These are phyloP conservation scores for Gymnoscelis rufifasciata DNA, from an alignment of 2,888 invertebrate species.

Conservation along the genomic window DNA sequence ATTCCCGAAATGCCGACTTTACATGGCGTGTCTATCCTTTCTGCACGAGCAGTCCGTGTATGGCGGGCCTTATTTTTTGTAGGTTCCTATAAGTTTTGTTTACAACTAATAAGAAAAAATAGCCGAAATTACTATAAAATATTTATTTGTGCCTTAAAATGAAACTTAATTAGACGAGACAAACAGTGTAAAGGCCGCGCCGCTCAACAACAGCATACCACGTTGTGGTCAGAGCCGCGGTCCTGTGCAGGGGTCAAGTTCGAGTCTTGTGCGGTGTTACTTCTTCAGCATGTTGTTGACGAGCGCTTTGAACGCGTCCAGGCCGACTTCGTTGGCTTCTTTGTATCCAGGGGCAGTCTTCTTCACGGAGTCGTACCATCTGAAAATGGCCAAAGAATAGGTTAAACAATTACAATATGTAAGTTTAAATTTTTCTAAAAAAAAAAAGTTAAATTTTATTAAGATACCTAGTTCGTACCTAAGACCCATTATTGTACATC, in stretches of 20 bases:
- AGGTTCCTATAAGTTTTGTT: neutral
- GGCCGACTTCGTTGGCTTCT: slow-evolving; percentile 78
- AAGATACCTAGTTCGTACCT: no score
- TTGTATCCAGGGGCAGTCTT: slow-evolving; percentile 68
- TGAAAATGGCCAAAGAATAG: slow-evolving; percentile 30
- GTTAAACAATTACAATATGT: no score
- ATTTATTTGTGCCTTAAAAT: slow-evolving; percentile 62
- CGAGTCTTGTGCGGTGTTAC: slow-evolving; percentile 36
- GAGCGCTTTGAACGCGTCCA: slow-evolving; percentile 75
- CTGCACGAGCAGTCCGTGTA: no score
- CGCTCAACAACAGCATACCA: slow-evolving; percentile 3
- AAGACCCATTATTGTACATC: no score
- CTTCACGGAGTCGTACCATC: slow-evolving; percentile 70
- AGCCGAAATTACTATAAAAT: slow-evolving; percentile 11
- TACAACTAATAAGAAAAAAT: neutral
- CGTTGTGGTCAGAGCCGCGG: no score
- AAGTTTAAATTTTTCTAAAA: no score
- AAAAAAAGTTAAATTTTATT: no score
- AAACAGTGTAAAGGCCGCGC: slow-evolving; percentile 38
- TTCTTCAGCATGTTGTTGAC: slow-evolving; percentile 66
- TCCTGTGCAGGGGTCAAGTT: slow-evolving; percentile 14
- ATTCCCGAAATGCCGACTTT: no score
- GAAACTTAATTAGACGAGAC: slow-evolving; percentile 39
- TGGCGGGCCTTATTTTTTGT: no score
- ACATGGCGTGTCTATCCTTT: no score